Evolutionary conservation across 2,113 vertebrate species (phyloP).

Genomic region (Ptilorrhoa leucosticta): DNA sequence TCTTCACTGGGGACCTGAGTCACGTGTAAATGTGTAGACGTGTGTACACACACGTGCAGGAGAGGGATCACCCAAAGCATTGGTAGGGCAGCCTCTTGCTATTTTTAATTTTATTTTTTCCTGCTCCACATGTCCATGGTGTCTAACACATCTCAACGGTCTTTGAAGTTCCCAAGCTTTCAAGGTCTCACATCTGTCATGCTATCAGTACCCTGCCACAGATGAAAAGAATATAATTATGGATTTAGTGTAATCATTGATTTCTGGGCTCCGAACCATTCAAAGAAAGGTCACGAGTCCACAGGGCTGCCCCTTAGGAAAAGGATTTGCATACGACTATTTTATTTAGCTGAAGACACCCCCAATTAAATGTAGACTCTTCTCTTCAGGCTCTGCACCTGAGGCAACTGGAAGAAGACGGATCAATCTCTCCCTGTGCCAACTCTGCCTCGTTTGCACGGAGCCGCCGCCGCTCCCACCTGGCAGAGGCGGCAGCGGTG

Average conservation of each 20-base stretch:
- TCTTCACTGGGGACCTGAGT: neutral
- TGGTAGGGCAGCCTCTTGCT: neutral
- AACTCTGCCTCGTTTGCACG: neutral
- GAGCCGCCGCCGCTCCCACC: neutral
- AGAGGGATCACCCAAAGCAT: neutral
- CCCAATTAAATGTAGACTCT: neutral
- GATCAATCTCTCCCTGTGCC: neutral
- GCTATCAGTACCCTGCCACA: slow-evolving; percentile 11
- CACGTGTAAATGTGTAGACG: rapidly evolving
- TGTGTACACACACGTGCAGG: neutral
- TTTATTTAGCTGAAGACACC: slow-evolving; percentile 34
- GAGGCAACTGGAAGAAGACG: neutral
- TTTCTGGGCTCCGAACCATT: slow-evolving; percentile 56
- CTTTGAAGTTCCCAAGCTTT: slow-evolving; percentile 60
- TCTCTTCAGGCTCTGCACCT: neutral
- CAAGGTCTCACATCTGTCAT: slow-evolving; percentile 52
- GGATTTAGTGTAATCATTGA: slow-evolving; percentile 66
- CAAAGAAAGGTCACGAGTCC: slow-evolving; percentile 59
- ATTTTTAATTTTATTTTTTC: neutral
- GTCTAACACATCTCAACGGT: neutral
- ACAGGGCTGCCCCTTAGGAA: slow-evolving; percentile 39
- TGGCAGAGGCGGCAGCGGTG: neutral
- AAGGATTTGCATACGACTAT: slow-evolving; percentile 44
- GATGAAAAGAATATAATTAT: slow-evolving; percentile 64
- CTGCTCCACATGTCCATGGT: slow-evolving; percentile 7